These are phyloP conservation scores for Agrilus planipennis DNA, from an alignment of 1,140 invertebrate species.

Conservation along the genomic window DNA sequence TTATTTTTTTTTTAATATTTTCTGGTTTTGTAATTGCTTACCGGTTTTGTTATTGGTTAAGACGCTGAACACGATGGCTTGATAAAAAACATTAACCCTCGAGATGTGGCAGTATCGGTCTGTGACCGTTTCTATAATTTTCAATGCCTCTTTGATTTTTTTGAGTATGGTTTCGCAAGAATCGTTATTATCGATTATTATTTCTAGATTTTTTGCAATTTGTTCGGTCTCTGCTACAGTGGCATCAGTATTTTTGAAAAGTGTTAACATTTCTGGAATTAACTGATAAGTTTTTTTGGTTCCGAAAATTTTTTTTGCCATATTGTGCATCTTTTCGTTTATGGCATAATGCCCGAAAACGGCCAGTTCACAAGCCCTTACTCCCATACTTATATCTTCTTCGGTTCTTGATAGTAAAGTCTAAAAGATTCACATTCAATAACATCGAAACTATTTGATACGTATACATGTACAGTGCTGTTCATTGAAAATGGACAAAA, in stretches of 20 bases:
- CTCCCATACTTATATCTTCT: background rate
- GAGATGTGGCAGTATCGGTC: constrained; percentile 34
- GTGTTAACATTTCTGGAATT: too few relatives aligned
- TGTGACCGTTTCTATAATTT: constrained; percentile 17
- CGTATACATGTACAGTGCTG: background rate
- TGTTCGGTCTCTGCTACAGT: constrained; percentile 5
- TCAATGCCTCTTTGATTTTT: constrained; percentile 21
- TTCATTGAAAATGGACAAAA: constrained; percentile 1
- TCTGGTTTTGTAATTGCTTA: constrained; percentile 16
- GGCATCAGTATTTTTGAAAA: too few relatives aligned
- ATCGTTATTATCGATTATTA: constrained; percentile 6
- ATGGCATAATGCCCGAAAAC: constrained; percentile 45
- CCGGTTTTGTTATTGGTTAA: constrained; percentile 38
- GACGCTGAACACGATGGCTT: constrained; percentile 42
- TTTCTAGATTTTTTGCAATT: constrained; percentile 5
- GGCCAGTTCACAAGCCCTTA: constrained; percentile 36
- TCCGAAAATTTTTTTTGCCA: constrained; percentile 35
- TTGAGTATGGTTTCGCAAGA: constrained; percentile 28
- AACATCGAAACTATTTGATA: too few relatives aligned
- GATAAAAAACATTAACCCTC: constrained; percentile 37
- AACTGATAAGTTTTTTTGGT: too few relatives aligned
- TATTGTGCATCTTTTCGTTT: constrained; percentile 37
- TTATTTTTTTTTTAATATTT: background rate
- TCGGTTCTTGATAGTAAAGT: background rate
- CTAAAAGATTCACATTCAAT: constrained; percentile 3